Evolutionary conservation across 1,140 invertebrate genomes (phyloP), one percentile per base, ranked within the genome.

Genomic region (Eulimnadia texana): DNA sequence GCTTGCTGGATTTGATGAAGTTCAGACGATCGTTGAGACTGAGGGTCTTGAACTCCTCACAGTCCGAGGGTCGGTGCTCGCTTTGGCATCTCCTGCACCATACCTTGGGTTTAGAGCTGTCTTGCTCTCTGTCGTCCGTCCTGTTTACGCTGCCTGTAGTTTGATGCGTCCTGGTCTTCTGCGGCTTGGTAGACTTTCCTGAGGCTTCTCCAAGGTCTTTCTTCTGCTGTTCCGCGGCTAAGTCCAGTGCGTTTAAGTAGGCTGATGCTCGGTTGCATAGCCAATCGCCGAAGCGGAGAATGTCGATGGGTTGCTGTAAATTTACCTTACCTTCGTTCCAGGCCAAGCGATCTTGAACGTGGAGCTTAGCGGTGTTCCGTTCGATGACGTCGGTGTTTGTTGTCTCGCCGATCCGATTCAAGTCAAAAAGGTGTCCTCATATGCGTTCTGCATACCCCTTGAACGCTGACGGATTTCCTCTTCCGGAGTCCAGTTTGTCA

Each of bases 341-440:
- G 1, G 23, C 59, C 3, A 61, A 25, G 23, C 59, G 59, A 27
- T 61, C 59, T 23, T 47, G 22, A 9, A 50, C 16, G 29, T 50
- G 20, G 10, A 61, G 50, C 25, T 52, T 61, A 6, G 19, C 9
- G 20, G 42, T 25, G 3, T 51, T 13, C 13, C 59, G 47, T 16
- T 61, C 59, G 27, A 61, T 52, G 23, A 61, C 13, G 27, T 61
- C 59, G 23, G 11, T 3, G 23, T 28, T 27, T 3, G n/a, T 19
- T n/a, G 49, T 25, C 23, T 52, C 59, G n/a, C 59, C 59, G 13
- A 61, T 27, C 19, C 59, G 11, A 2, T n/a, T 25, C 20, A 61
- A 27, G 25, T 61, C 59, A 20, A 61, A 61, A 23, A 61, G 50
- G 22, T 53, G 50, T 16, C 47, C 52, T 28, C 59, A 3, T 16